Evolutionary conservation across 2,113 vertebrate species (phyloP), one percentile per base, ranked within the genome.

Genomic region (Felis chaus): DNA sequence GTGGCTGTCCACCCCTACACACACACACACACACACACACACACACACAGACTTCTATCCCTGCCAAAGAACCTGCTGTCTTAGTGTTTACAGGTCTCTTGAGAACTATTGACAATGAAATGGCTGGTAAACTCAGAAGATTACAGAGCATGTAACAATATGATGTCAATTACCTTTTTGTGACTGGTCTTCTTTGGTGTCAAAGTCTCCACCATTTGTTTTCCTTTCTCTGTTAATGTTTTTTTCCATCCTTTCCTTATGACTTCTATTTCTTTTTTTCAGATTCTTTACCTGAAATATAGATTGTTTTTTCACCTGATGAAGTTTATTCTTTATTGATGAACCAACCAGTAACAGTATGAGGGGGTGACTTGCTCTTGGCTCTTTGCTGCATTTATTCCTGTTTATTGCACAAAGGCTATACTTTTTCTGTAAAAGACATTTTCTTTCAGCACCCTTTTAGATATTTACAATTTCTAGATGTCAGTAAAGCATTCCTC

Each of bases 61-160:
- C 69, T 82, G 33, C 4, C 39, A 88, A 66, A 91, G 14, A 66
- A 2, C 41, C 36, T 71, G 4, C 31, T 82, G 12, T 4, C n/a
- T 91, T 69, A 29, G 18, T 91, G 18, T 89, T 95, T 85, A 76
- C 14, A 50, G 7, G 23, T 68, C 55, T 85, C 76, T 36, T 68
- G 45, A 96, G 65, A 81, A 90, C 63, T 89, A 65, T 11, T 81
- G 33, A 76, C 79, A 92, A 36, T 84, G 36, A 78, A 96, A 92
- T 36, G 21, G 12, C 23, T 83, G 10, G 86, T 57, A 73, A 10
- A 89, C 6, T 39, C 31, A 83, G 55, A 88, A 85, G 50, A 85
- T 45, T 71, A 83, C 33, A 85, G 33, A 91, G 23, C 53, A 55
- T 61, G 50, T 1, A n/a, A 55, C 41, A 55, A 61, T 63, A 78